Base-by-base conservation (phyloP, 2,113 vertebrate genomes). In the Urocolius indicus region DNA sequence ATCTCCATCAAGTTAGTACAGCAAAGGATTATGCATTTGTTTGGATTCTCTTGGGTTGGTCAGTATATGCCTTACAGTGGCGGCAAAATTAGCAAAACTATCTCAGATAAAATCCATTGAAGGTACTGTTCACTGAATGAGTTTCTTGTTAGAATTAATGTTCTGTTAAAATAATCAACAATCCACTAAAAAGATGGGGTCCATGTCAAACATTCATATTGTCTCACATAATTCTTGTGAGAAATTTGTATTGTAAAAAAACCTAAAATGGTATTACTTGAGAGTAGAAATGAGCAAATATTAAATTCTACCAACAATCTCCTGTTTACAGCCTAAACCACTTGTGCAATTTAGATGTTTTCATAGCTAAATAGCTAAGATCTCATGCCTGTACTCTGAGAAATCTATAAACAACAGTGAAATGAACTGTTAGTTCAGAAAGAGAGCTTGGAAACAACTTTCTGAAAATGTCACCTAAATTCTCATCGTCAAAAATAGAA, bases 331-430 rank as follows among this genome's bases (percentile, higher is more conserved):
- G 30, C 38, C 48, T 66, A 68, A 73, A 36, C 7, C 26, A 36
- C 18, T 48, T 69, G 59, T 82, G 74, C 68, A 91, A 83, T 96
- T 93, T 46, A 76, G n/a, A 18, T 68, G 45, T 90, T 87, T 91
- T 90, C 71, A 66, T 68, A 54, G 78, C 52, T 74, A 94, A 87
- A 84, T 91, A 71, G 72, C 69, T 75, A 59, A 75, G 4, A 10
- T 76, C 23, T 89, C 45, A n/a, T 61, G 51, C 9, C 23, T 57
- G 24, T 61, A 91, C 48, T 41, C 36, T 73, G 78, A 74, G 74
- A 94, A 87, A 85, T 91, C 54, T 91, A 57, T 89, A 85, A 91
- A 90, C 55, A 89, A 75, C 36, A 65, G 54, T n/a, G 52, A 95
- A 93, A 93, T 87, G 65, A 87, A 61, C 78, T 90, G 30, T 65